Base-by-base conservation (phyloP, 2,113 vertebrate genomes). In the Struthidea cinerea region DNA sequence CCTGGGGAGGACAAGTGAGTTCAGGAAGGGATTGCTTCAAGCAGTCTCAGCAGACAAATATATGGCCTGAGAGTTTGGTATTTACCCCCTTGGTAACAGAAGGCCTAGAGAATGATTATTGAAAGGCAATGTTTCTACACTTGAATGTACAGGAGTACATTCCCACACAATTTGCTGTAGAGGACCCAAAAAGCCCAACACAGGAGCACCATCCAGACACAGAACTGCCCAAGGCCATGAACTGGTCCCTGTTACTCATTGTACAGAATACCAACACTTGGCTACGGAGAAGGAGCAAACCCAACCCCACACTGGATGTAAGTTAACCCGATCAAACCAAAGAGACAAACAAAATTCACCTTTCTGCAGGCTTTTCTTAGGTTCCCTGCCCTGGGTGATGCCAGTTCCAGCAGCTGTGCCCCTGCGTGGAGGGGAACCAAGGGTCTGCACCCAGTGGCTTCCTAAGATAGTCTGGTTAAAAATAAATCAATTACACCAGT, bases 61-160 rank as follows among this genome's bases (percentile, higher is more conserved):
- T 0, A n/a, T 56, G 81, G 84, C 79, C 78, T 47, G 89, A 91
- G 84, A 87, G 73, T 60, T 11, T 65, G 77, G 14, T 55, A 67
- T 89, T 87, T 82, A 50, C 87, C 84, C 70, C 71, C 97, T 96
- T 92, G 94, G 97, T 61, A 91, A 94, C 85, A 97, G 97, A 96
- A 98, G 96, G 97, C 98, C 95, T 94, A 81, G 37, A 96, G 96
- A 96, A 94, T 96, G 87, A 94, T 94, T 86, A 37, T 23, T 86
- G 96, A 94, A 95, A 97, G 96, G 92, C 84, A 95, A 92, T 84
- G 89, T 90, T 77, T 84, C 67, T 90, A 82, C 65, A 77, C 35
- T 42, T 87, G 24, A 23, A 64, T 24, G 56, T 71, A 92, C 69
- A 52, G 81, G 7, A 75, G 73, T 82, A 84, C 96, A 83, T 65